Percentiles rank a stretch among this genome's conserved stretches.
These are phyloP conservation scores for Erythrocebus patas DNA, from an alignment of 2,113 vertebrate genomes.

Conservation along the genomic window DNA sequence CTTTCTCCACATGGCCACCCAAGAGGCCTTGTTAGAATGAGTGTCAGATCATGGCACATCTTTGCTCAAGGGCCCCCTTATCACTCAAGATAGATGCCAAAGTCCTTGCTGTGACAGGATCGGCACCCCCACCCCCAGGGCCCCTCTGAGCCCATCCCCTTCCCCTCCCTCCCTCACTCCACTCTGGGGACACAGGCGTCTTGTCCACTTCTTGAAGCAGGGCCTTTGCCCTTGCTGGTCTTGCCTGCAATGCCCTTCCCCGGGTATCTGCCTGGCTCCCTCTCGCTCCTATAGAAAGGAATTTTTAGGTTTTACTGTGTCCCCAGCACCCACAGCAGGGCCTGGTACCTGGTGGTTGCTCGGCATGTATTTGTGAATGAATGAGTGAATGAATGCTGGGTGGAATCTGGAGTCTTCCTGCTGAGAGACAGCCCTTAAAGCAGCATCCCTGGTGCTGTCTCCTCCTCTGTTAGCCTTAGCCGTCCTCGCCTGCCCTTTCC, in stretches of 20 bases:
- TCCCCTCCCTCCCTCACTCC: not conserved
- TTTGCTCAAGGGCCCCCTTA: no score
- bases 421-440: not conserved
- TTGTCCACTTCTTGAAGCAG: not conserved
- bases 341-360: not conserved
- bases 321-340: not conserved
- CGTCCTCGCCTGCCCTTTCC: not conserved
- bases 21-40: not conserved
- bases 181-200: no score
- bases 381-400: not conserved
- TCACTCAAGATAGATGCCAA: not conserved
- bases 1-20: not conserved
- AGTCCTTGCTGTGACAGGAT: not conserved
- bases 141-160: no score
- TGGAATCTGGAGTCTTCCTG: not conserved
- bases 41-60: fast-evolving
- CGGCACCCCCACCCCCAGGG: not conserved
- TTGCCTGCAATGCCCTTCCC: not conserved
- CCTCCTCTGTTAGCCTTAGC: not conserved
- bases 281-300: fast-evolving
- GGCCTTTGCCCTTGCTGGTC: not conserved
- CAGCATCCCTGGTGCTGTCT: fast-evolving
- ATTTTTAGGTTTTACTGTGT: not conserved
- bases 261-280: no score
- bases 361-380: not conserved